A percentile compares a stretch with the other conserved stretches of the same genome.
Evolutionary conservation across 2,888 invertebrate genomes (phyloP).

Genomic region (Andrena bicolor): DNA sequence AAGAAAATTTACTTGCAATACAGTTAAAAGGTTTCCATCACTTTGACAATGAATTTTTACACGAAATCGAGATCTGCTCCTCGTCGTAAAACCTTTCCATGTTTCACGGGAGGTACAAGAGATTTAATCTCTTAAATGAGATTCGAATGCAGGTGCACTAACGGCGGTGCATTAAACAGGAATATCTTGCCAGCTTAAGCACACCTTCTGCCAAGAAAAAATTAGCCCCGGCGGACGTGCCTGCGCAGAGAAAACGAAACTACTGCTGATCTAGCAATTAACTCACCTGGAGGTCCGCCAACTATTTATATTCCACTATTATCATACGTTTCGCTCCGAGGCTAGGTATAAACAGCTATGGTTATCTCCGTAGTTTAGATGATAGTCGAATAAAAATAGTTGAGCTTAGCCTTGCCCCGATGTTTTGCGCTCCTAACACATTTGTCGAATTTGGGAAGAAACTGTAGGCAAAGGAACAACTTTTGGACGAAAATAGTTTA

Average conservation of each 20-base stretch:
- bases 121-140: conserved; percentile 72
- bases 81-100: conserved; percentile 32
- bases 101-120: conserved; percentile 46
- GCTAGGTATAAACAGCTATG: conserved; percentile 40
- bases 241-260: conserved; percentile 59
- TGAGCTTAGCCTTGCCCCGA: background rate
- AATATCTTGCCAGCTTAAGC: conserved; percentile 62
- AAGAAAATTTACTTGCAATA: background rate
- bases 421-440: background rate
- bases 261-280: conserved; percentile 73
- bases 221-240: conserved; percentile 50
- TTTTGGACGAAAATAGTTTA: background rate
- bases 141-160: conserved; percentile 50
- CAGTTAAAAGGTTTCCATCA: background rate
- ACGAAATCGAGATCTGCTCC: background rate
- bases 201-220: conserved; percentile 69
- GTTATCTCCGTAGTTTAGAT: conserved; percentile 36
- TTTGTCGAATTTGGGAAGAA: background rate
- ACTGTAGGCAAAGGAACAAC: background rate
- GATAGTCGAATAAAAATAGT: conserved; percentile 18
- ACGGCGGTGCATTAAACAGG: conserved; percentile 60
- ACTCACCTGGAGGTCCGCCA: conserved; percentile 68
- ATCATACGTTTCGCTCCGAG: conserved; percentile 63
- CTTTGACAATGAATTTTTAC: conserved; percentile 14
- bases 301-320: conserved; percentile 72